Base-by-base conservation (phyloP, 2,797 vertebrate genomes). In the Ispidina picta region DNA sequence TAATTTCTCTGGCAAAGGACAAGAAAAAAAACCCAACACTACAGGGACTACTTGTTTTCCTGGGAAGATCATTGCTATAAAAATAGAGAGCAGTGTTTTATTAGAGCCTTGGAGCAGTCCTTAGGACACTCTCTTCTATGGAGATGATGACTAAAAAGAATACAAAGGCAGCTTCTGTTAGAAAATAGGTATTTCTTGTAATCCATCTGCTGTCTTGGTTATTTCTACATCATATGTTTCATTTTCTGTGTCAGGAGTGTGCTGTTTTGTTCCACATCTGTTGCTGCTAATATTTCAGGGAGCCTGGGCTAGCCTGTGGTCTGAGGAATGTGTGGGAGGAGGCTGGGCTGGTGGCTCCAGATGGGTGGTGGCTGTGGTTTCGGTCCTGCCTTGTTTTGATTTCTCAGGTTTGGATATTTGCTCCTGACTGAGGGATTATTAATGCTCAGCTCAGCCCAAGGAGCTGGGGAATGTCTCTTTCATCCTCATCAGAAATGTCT, bases 301-400 rank as follows among this genome's bases (percentile, higher is more conserved):
- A 85, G 51, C 3, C 16, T 0, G 18, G 78, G 87, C 75, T 55
- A 0, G 39, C 20, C 56, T 31, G 52, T 0, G 2, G 35, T 48
- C 59, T 31, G 75, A 64, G 83, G 52, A 25, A 23, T 4, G 75
- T 0, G 52, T 86, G 89, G 95, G 90, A 39, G 39, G 75, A 46
- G 59, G 58, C 56, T 16, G 73, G n/a, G 73, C 81, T 22, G 62
- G 37, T 35, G 68, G n/a, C 72, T 76, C 18, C 86, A 14, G 7
- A 6, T 31, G 71, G n/a, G 69, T 33, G 58, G 68, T 56, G 15
- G 8, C 4, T 26, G 5, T 58, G 37, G 51, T 83, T 95, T 86
- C 8, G 28, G 72, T 86, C 55, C 79, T 65, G 49, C 73, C 71
- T 51, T 51, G 22, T 43, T 83, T 31, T 12, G 37, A 23, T 72